These are phyloP conservation scores for Scartelaos histophorus DNA, from an alignment of 2,113 vertebrate species.

Conservation along the genomic window DNA sequence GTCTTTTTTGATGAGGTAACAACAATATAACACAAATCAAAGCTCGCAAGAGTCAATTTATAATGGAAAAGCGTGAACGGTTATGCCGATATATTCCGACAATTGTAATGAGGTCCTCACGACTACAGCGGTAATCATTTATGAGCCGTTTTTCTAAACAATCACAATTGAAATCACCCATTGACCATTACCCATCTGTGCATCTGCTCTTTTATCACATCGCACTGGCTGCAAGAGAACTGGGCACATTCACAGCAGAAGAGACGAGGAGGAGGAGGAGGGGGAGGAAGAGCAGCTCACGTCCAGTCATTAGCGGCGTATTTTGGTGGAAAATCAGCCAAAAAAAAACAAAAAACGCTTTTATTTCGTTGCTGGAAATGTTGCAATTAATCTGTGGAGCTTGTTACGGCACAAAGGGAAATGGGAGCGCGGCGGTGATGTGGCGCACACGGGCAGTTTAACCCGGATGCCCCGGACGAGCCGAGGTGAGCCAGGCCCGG, in stretches of 20 bases:
- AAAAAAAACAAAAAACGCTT: constrained; percentile 15
- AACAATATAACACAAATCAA: too few species aligned
- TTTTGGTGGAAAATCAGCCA: constrained; percentile 28
- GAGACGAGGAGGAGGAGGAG: constrained; percentile 8
- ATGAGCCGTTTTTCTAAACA: constrained; percentile 48
- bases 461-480: constrained; percentile 34
- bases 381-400: constrained; percentile 55
- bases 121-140: neutral
- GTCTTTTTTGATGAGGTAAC: too few species aligned
- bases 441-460: constrained; percentile 12
- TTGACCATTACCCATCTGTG: constrained; percentile 69
- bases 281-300: constrained; percentile 23
- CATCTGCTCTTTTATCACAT: constrained; percentile 56
- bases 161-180: constrained; percentile 67
- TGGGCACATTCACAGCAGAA: constrained; percentile 27
- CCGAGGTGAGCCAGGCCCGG: neutral
- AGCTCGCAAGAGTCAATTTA: too few species aligned
- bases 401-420: constrained; percentile 56
- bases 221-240: constrained; percentile 48
- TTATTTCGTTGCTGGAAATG: constrained; percentile 43
- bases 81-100: too few species aligned
- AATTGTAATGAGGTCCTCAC: too few species aligned
- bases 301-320: constrained; percentile 55
- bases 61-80: too few species aligned
- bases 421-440: constrained; percentile 35